These are phyloP conservation scores for Meloe dianella DNA, from an alignment of 2,888 invertebrate genomes.

Conservation along the genomic window DNA sequence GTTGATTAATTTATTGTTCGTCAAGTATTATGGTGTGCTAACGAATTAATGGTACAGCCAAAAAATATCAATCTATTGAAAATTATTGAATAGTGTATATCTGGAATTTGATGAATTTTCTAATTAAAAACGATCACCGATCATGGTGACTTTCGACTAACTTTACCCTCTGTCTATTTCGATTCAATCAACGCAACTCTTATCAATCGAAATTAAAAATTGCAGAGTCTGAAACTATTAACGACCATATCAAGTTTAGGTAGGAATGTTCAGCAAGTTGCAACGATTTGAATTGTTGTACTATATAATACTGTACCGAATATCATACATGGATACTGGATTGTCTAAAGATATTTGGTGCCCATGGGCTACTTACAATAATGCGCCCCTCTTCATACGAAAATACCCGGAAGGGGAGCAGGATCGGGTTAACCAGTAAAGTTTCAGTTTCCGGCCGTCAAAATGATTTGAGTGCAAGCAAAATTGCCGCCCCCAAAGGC, in stretches of 20 bases:
- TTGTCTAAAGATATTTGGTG: no score
- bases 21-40: conserved; percentile 44
- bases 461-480: no score
- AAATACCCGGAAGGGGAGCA: no score
- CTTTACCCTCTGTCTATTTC: no score
- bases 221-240: conserved; percentile 28
- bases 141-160: no score
- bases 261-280: background rate
- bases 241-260: conserved; percentile 15
- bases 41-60: conserved; percentile 15
- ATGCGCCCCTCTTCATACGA: no score
- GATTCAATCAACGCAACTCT: no score
- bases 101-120: conserved; percentile 17
- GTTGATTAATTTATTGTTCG: conserved; percentile 43
- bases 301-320: conserved; percentile 44
- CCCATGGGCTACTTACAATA: no score
- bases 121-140: background rate
- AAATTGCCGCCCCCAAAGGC: no score
- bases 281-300: conserved; percentile 26
- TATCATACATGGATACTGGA: conserved; percentile 49
- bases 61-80: background rate
- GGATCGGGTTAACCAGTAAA: no score
- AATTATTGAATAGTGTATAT: background rate
- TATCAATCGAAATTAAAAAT: no score
- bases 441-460: no score